Percentiles rank a stretch among this genome's conserved stretches.
Evolutionary conservation across 2,113 vertebrate species (phyloP).

Genomic region (Porphyrio hochstetteri): DNA sequence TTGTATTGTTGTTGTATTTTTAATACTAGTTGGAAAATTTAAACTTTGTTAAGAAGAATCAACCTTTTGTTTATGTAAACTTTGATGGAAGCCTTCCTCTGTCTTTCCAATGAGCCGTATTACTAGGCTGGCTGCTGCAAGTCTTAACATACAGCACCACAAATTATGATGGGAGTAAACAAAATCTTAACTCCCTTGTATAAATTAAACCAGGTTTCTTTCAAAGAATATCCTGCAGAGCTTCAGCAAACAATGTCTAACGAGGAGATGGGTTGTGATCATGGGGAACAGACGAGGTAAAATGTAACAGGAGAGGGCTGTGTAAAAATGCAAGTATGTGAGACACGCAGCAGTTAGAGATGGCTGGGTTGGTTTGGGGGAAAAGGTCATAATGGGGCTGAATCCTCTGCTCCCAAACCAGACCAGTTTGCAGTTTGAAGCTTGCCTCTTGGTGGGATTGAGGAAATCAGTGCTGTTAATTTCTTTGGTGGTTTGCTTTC

Average conservation of each 20-base stretch:
- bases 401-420: neutral
- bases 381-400: slow-evolving; percentile 23
- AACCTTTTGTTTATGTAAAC: neutral
- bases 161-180: neutral
- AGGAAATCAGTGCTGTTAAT: neutral
- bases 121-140: neutral
- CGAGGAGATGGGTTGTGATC: neutral
- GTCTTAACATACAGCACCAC: neutral
- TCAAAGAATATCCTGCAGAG: neutral
- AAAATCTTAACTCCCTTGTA: neutral
- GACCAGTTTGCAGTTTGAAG: neutral
- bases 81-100: neutral
- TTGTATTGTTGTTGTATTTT: neutral
- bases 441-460: neutral
- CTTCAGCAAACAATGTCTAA: neutral
- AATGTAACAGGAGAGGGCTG: slow-evolving; percentile 43
- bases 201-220: slow-evolving; percentile 4
- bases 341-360: slow-evolving; percentile 15
- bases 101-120: neutral
- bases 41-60: neutral
- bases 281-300: slow-evolving; percentile 17
- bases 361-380: slow-evolving; percentile 46
- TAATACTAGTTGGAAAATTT: neutral
- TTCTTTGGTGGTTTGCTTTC: neutral
- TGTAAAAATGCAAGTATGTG: slow-evolving; percentile 30